Evolutionary conservation across 1,140 invertebrate genomes (phyloP).

Genomic region (Scaptodrosophila lebanonensis): DNA sequence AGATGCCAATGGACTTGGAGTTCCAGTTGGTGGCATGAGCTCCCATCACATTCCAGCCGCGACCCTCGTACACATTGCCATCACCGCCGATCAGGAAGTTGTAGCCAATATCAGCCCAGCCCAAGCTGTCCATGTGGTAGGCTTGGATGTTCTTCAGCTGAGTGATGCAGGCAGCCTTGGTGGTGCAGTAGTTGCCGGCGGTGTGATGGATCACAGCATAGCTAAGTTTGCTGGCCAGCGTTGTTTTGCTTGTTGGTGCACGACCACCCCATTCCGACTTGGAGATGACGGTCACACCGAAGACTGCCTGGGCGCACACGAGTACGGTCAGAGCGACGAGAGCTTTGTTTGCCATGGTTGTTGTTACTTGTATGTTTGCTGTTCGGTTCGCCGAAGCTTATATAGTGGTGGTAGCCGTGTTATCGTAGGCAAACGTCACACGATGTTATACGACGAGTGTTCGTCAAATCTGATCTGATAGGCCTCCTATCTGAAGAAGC

Average conservation of each 20-base stretch:
- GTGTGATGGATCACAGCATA: constrained; percentile 88
- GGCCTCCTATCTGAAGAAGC: constrained; percentile 27
- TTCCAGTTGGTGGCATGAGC: constrained; percentile 84
- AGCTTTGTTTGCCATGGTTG: constrained; percentile 53
- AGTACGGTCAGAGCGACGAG: constrained; percentile 53
- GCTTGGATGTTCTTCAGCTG: constrained; percentile 80
- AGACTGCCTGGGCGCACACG: constrained; percentile 50
- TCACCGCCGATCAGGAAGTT: constrained; percentile 80
- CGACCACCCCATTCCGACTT: constrained; percentile 82
- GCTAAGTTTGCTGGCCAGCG: constrained; percentile 80
- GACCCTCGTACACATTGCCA: constrained; percentile 82
- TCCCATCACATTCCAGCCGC: constrained; percentile 84
- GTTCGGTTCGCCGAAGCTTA: constrained; percentile 4
- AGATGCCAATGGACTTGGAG: constrained; percentile 82
- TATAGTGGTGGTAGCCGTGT: constrained; percentile 43
- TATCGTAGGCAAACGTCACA: neutral
- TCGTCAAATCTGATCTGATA: constrained; percentile 2
- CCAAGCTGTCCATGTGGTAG: constrained; percentile 79
- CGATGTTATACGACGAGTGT: too few relatives aligned
- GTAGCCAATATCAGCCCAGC: constrained; percentile 86
- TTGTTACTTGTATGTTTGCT: constrained; percentile 11
- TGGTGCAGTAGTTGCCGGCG: constrained; percentile 79
- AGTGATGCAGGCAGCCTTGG: constrained; percentile 77
- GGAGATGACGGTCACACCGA: constrained; percentile 76
- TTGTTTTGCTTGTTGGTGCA: constrained; percentile 74